A percentile compares a stretch with the other conserved stretches of the same genome.
Conservation (phyloP, 23 tunicate species). For the Clavelina lepadiformis region DNA sequence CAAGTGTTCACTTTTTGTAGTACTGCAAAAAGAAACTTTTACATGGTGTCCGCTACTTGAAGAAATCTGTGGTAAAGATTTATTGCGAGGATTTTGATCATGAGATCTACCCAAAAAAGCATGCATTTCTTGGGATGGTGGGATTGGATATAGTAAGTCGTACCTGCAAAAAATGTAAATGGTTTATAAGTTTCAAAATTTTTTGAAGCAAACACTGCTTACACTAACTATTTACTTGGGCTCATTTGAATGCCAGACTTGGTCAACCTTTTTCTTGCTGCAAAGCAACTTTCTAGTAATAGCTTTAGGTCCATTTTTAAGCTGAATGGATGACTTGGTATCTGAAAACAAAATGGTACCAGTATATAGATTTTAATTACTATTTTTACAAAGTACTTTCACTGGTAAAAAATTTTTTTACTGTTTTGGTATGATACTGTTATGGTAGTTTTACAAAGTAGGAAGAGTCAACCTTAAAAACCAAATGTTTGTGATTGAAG, state of each 20-base stretch:
- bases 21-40: background rate
- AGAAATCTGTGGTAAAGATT: background rate
- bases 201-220: no score
- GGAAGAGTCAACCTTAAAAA: no score
- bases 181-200: no score
- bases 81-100: background rate
- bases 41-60: background rate
- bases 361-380: background rate
- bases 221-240: constrained; percentile 27
- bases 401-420: background rate
- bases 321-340: background rate
- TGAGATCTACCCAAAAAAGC: no score
- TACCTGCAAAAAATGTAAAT: no score
- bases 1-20: no score
- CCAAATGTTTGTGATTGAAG: no score
- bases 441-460: no score
- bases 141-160: no score
- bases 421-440: no score
- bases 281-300: constrained; percentile 2
- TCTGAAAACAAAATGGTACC: constrained; percentile 3
- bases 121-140: no score
- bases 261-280: constrained; percentile 20
- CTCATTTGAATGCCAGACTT: constrained; percentile 23
- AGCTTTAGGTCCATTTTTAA: constrained; percentile 9
- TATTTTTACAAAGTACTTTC: background rate